Evolutionary conservation across 2,888 invertebrate species (phyloP).

Genomic region (Dolomedes plantarius): DNA sequence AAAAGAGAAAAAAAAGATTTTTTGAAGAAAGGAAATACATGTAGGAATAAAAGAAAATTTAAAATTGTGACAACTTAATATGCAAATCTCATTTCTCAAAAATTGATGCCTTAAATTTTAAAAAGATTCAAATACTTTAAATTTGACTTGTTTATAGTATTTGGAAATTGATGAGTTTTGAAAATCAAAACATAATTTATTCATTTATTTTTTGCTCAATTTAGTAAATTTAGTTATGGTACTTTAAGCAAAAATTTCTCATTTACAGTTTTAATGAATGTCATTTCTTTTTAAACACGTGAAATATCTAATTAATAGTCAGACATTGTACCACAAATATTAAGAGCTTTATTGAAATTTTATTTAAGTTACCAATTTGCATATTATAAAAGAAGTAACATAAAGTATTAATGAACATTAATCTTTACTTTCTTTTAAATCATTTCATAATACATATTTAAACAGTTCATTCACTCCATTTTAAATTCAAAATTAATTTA

Average conservation of each 20-base stretch:
- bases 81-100: neutral
- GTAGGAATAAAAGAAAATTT: neutral
- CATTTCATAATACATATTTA: too few relatives aligned
- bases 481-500: too few relatives aligned
- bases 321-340: too few relatives aligned
- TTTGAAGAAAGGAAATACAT: neutral
- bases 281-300: too few relatives aligned
- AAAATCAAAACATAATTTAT: neutral
- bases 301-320: too few relatives aligned
- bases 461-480: too few relatives aligned
- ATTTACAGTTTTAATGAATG: neutral
- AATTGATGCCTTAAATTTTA: neutral
- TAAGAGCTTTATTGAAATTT: too few relatives aligned
- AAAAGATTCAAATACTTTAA: neutral
- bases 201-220: neutral
- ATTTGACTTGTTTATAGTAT: neutral
- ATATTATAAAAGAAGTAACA: too few relatives aligned
- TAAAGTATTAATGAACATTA: too few relatives aligned
- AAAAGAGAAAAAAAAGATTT: neutral
- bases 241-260: neutral
- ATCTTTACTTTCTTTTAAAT: too few relatives aligned
- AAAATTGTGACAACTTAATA: neutral
- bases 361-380: too few relatives aligned
- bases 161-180: neutral
- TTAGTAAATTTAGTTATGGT: too few relatives aligned